Evolutionary conservation across 2,113 vertebrate genomes (phyloP), one percentile per base, ranked within the genome.

Genomic region (Microcebus murinus): DNA sequence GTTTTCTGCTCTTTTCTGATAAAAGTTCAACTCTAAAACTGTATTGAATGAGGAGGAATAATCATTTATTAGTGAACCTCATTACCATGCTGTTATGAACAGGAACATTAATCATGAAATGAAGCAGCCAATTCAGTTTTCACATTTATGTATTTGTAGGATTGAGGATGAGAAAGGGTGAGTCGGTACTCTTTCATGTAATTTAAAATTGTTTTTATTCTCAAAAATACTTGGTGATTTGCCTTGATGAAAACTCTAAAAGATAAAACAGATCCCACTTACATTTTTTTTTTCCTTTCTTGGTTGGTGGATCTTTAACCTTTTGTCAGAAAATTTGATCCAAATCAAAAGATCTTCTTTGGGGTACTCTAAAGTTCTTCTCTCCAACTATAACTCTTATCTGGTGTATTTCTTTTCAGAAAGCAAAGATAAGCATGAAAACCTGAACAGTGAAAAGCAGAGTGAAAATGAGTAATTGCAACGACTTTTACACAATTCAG

Each of bases 351-450:
- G 50, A 29, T 42, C n/a, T 85, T 52, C 3, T 55, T 90, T 87
- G 45, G n/a, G 8, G 42, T 45, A 2, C 48, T 77, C 63, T 68
- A 63, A 45, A 70, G 50, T 70, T 59, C 42, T 52, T 15, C 6
- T 92, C 92, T 80, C 80, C 93, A 55, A 97, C 81, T 82, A 0
- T 77, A 42, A 34, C 52, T 97, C 65, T 84, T 77, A 42, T 52
- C 86, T 87, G 76, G 70, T 67, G 74, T 88, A 45, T 97, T 97
- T 87, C 97, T 98, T 98, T 98, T 98, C 98, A 99, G 99, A 99
- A 99, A 99, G 99, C 99, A 96, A 99, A 99, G 98, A 99, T 99
- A 98, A 99, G 99, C 91, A 99, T 99, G 99, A 99, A 99, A 98
- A 99, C 99, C 70, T 99, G 97, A 99, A 65, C 92, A 86, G n/a